Conservation (phyloP, 2,888 invertebrate species). For the Perizoma affinitatum region DNA sequence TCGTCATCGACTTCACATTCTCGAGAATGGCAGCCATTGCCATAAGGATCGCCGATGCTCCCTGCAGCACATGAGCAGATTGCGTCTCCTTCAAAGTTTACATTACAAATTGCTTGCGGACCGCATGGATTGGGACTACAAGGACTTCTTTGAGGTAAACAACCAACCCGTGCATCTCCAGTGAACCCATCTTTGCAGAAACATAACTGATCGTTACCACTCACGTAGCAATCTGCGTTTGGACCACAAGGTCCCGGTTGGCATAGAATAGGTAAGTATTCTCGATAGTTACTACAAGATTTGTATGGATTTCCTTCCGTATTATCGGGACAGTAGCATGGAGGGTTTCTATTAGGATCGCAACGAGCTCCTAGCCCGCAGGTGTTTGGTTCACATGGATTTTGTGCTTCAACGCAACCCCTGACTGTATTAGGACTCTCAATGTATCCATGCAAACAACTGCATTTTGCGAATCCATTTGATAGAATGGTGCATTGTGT, state of each 20-base stretch:
- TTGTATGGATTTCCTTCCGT: conserved; percentile 93
- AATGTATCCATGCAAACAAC: conserved; percentile 91
- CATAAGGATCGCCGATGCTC: conserved; percentile 90
- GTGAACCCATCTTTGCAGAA: conserved; percentile 90
- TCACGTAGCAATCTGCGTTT: conserved; percentile 93
- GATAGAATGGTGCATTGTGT: conserved; percentile 91
- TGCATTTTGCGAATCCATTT: conserved; percentile 94
- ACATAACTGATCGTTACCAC: conserved; percentile 92
- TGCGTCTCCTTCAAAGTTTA: conserved; percentile 87
- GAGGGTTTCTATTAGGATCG: conserved; percentile 90
- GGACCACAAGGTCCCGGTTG: conserved; percentile 92
- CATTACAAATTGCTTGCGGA: conserved; percentile 88
- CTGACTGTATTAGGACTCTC: conserved; percentile 95
- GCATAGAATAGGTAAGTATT: conserved; percentile 85
- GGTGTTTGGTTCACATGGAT: conserved; percentile 92
- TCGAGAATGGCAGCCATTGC: conserved; percentile 89
- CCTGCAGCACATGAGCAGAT: conserved; percentile 90
- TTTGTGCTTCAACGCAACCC: conserved; percentile 91
- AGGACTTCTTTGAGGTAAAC: conserved; percentile 87
- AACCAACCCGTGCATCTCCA: conserved; percentile 92
- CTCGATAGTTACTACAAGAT: conserved; percentile 85
- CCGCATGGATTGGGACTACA: conserved; percentile 93
- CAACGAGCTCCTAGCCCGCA: conserved; percentile 92
- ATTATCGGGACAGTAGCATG: conserved; percentile 94
- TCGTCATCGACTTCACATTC: conserved; percentile 93